Evolutionary conservation across 2,888 invertebrate species (phyloP), one percentile per base, ranked within the genome.

Genomic region (Salpingus planirostris): DNA sequence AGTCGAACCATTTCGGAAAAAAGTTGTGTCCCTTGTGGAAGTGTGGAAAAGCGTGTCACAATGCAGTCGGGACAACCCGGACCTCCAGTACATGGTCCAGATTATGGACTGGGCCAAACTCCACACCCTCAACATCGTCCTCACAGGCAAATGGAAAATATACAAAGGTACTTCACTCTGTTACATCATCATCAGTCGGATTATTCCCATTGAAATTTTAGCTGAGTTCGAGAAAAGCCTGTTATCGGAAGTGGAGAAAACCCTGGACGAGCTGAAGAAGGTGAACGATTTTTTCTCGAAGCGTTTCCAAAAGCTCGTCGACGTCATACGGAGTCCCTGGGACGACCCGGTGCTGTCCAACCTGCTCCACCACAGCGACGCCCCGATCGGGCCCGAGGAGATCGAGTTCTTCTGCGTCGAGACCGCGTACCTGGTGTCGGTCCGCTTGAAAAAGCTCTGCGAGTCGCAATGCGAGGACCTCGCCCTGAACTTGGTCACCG

Each of bases 391-490:
- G 24, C 43, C 52, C 24, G 49, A 60, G 53, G 66, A 67, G 51
- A 49, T 67, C 54, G 69, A 71, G 44, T 74, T 72, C 53, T 73
- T 74, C 43, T 67, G 68, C 49, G 62, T 65, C 41, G 76, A 77
- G 61, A 69, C 70, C 33, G 71, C 70, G 28, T 70, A 71, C 54
- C 59, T 75, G 47, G 64, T 76, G 41, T 68, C 70, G 27, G 69
- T 74, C 56, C 66, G 77, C 44, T 60, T 76, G 46, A 73, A 71
- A 50, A 72, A 72, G 55, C 61, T 76, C 40, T 71, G 73, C 54
- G 73, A 74, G 59, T 70, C 71, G 41, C 69, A 71, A 47, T 75
- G 75, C 60, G 73, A 74, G 62, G 73, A 74, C 55, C 62, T 76
- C 42, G 76, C 76, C 37, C 62, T 75, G 32, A 70, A 70, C 55